Evolutionary conservation across 2,113 vertebrate species (phyloP).

Genomic region (Rhea americana): DNA sequence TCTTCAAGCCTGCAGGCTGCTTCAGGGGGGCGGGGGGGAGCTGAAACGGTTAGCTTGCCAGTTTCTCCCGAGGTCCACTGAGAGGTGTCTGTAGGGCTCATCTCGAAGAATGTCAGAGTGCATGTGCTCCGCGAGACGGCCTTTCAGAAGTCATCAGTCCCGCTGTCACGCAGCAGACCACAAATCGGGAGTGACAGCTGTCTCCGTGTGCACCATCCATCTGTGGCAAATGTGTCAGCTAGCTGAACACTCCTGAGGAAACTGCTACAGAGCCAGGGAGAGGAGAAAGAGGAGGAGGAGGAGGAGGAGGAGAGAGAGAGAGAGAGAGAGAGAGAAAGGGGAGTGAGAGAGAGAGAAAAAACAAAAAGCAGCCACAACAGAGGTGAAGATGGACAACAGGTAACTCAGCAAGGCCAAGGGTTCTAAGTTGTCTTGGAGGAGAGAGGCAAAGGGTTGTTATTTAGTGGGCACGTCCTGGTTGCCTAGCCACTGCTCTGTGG

Average conservation of each 20-base stretch:
- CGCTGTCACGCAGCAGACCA: conserved; percentile 79
- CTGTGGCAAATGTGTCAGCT: conserved; percentile 90
- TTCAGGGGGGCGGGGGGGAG: conserved; percentile 63
- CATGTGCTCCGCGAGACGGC: conserved; percentile 79
- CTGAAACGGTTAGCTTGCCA: conserved; percentile 59
- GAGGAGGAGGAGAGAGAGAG: conserved; percentile 54
- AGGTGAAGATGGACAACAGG: not conserved
- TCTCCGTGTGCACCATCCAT: conserved; percentile 86
- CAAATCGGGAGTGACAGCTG: conserved; percentile 88
- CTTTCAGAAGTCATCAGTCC: conserved; percentile 85
- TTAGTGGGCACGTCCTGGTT: not conserved
- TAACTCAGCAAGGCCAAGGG: not conserved
- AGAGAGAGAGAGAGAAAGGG: conserved; percentile 54
- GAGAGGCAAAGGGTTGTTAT: not conserved
- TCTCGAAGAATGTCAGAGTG: conserved; percentile 83
- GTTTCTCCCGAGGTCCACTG: conserved; percentile 81
- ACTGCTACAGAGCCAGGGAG: conserved; percentile 56
- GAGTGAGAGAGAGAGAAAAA: not conserved
- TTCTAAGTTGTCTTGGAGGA: not conserved
- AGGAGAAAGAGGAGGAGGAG: conserved; percentile 62
- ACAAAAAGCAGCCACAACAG: not conserved
- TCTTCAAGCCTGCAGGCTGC: conserved; percentile 78
- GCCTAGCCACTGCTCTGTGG: fast-evolving
- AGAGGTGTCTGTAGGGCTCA: conserved; percentile 78
- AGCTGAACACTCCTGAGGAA: conserved; percentile 76